Base-by-base conservation (phyloP, 2,888 invertebrate species). In the Tanaodytes sp. region DNA sequence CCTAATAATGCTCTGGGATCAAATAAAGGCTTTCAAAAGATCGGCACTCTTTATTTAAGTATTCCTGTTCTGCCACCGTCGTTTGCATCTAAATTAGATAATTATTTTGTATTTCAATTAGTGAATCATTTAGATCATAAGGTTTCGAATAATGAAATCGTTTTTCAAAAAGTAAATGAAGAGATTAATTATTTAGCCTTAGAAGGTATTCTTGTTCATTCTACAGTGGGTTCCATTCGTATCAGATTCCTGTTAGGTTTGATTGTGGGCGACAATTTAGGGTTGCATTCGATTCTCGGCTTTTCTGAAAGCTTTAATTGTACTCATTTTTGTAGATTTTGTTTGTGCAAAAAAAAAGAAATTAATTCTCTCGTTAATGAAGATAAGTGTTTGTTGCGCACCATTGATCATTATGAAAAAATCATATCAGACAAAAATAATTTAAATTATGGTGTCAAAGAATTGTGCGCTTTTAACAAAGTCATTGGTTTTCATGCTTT, bases 211-310 rank as follows among this genome's bases (percentile, higher is more conserved):
- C 43, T 20, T 18, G 42, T 74, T 12, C 2, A 45, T 8, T 36
- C 36, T 33, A 1, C 52, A 11, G n/a, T 30, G 5, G 45, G 31
- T 31, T 6, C 9, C 18, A 14, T 43, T 33, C 19, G 19, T 3
- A 19, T 75, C 23, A 69, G 65, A 33, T 76, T 73, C 58, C 9
- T 63, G 6, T 62, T 71, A 30, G 58, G 42, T 2, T 52, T 67
- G 31, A 63, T 75, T 5, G 15, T 72, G 5, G 75, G 71, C 6
- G 74, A 74, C 48, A 76, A 74, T 55, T 31, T 73, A 2, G 75
- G 71, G n/a, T 14, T 74, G 12, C 52, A 27, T 27, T 5, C 5
- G 9, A 27, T 27, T 27, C 9, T 27, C 5, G 27, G 27, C 27
- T 27, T 27, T 37, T 37, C 23, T 2, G 55, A 61, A 42, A 42